Evolutionary conservation across 2,797 vertebrate species (phyloP).

Genomic region (Forpus xanthops): DNA sequence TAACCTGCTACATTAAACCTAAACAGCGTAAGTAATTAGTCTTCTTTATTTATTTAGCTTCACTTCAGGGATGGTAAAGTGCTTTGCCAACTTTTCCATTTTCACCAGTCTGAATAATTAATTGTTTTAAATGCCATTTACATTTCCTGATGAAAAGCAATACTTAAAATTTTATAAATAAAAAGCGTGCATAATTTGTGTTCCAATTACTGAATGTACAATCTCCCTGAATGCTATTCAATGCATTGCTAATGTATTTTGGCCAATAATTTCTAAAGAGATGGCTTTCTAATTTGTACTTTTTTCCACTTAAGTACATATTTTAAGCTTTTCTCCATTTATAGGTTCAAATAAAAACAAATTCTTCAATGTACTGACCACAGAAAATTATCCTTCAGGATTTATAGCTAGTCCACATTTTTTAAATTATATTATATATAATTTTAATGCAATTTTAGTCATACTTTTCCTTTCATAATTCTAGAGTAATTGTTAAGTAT

Average conservation of each 20-base stretch:
- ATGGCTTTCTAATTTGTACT: slow-evolving; percentile 40
- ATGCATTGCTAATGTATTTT: slow-evolving; percentile 49
- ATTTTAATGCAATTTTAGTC: neutral
- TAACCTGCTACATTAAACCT: neutral
- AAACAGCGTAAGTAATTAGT: slow-evolving; percentile 31
- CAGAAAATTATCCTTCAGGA: slow-evolving; percentile 24
- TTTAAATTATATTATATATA: neutral
- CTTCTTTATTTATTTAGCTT: slow-evolving; percentile 53
- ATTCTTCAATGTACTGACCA: neutral
- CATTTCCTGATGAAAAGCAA: slow-evolving; percentile 69
- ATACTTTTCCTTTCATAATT: slow-evolving; percentile 7
- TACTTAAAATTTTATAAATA: slow-evolving; percentile 76
- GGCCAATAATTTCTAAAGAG: slow-evolving; percentile 54
- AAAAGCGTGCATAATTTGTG: slow-evolving; percentile 63
- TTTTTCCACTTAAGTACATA: neutral
- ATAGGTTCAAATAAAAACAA: slow-evolving; percentile 27
- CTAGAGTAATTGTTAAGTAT: neutral
- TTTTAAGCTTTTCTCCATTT: slow-evolving; percentile 49
- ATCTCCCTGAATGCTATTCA: slow-evolving; percentile 46
- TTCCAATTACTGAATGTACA: slow-evolving; percentile 66
- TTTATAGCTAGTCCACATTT: neutral
- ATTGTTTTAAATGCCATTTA: slow-evolving; percentile 69
- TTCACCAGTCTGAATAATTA: slow-evolving; percentile 71
- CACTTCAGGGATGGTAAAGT: slow-evolving; percentile 29
- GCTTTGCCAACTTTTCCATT: slow-evolving; percentile 59